Conservation (phyloP, 2,888 invertebrate species). For the Hirtodrosophila alboralis region DNA sequence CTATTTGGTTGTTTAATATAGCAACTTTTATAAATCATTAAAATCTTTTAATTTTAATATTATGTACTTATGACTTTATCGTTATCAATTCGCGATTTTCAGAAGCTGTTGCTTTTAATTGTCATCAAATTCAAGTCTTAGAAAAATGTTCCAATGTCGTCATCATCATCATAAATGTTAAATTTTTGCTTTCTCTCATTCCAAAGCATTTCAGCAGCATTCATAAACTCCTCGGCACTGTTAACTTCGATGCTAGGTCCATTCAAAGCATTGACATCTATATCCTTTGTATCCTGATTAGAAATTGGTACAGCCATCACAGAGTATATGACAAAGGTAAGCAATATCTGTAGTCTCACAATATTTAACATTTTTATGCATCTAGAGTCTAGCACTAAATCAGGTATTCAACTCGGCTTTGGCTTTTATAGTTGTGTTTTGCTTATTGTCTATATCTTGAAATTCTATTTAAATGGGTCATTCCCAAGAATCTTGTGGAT, state of each 20-base stretch:
- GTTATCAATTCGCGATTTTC: no score
- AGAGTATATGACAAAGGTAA: neutral
- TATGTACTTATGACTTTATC: no score
- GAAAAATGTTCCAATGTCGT: no score
- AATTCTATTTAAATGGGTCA: constrained; percentile 1
- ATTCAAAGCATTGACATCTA: neutral
- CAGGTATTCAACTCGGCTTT: neutral
- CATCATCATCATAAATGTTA: no score
- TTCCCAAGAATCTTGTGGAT: neutral
- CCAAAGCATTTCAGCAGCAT: constrained; percentile 11
- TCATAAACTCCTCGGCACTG: constrained; percentile 39
- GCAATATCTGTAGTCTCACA: neutral
- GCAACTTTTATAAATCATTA: no score
- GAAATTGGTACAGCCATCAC: neutral
- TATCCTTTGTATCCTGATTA: no score
- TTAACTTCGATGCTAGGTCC: constrained; percentile 2
- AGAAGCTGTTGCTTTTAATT: no score
- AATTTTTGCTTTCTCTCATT: no score
- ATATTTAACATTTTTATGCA: no score
- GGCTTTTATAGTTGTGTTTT: neutral
- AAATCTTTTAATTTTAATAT: no score
- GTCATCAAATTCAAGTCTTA: no score
- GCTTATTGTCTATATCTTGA: constrained; percentile 2
- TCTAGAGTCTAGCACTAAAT: neutral
- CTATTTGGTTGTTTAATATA: no score